Evolutionary conservation across 2,113 vertebrate genomes (phyloP).

Genomic region (Phalacrocorax pelagicus): DNA sequence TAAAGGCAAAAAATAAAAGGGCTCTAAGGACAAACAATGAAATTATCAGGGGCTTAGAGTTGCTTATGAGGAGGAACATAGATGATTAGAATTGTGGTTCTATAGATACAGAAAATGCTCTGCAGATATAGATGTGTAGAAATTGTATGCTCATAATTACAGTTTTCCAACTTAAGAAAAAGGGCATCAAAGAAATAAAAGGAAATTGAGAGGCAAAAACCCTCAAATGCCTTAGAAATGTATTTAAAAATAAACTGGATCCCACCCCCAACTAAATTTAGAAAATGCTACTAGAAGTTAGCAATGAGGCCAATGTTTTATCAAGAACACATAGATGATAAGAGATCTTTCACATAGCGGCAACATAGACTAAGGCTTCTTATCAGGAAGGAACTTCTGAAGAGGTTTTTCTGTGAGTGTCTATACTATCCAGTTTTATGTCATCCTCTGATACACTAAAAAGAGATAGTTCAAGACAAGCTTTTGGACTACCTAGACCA

Average conservation of each 20-base stretch:
- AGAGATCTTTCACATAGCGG: not conserved
- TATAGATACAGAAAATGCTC: not conserved
- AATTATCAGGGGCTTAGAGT: not conserved
- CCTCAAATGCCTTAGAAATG: not conserved
- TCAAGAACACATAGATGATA: not conserved
- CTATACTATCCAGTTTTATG: not conserved
- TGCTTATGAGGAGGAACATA: not conserved
- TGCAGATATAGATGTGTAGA: not conserved
- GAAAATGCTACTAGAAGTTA: not conserved
- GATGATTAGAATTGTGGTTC: not conserved
- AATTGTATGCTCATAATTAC: not conserved
- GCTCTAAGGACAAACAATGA: not conserved
- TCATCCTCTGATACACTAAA: not conserved
- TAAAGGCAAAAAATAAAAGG: not conserved
- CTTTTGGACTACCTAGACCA: not conserved
- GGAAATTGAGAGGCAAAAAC: not conserved
- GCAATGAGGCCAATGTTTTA: not conserved
- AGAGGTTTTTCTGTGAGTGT: not conserved
- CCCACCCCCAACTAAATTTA: not conserved
- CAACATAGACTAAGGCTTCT: not conserved
- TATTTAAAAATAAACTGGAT: not conserved
- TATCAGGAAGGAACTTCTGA: not conserved
- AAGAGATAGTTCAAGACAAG: not conserved
- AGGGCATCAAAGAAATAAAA: not conserved
- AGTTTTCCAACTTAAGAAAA: not conserved